Conservation (phyloP, 1,140 invertebrate species). For the Bombus ignitus region DNA sequence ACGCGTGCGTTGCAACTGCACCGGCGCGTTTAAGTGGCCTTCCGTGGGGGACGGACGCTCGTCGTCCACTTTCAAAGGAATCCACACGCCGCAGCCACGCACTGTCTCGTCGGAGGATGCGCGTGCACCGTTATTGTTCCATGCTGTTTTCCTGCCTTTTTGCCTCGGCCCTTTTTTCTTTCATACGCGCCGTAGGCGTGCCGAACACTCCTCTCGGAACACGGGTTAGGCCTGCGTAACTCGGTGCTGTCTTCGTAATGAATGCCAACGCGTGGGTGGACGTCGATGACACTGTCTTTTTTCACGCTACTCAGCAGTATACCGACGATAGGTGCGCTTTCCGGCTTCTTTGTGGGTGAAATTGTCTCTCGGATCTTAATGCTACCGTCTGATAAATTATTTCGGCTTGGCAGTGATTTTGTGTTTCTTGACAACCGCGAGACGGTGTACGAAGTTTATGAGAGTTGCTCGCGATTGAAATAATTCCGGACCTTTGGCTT, state of each 20-base stretch:
- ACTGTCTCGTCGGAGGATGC: constrained; percentile 1
- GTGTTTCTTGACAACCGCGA: no score
- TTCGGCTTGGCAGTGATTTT: no score
- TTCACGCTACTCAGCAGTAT: neutral
- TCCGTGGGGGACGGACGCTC: neutral
- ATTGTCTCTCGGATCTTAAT: no score
- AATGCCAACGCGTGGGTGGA: neutral
- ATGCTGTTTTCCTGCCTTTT: constrained; percentile 3
- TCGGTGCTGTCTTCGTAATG: neutral
- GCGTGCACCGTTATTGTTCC: constrained; percentile 47
- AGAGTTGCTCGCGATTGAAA: no score
- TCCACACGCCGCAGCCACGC: neutral
- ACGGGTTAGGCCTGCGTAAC: neutral
- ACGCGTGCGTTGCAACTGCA: neutral
- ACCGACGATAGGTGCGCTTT: no score
- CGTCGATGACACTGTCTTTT: neutral
- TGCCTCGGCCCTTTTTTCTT: neutral
- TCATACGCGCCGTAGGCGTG: no score
- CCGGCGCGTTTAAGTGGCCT: constrained; percentile 14
- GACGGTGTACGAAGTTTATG: no score
- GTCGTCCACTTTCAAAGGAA: constrained; percentile 25
- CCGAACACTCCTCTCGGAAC: neutral
- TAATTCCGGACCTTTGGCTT: no score
- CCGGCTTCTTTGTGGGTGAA: no score
- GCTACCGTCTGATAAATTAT: no score